A percentile compares a stretch with the other conserved stretches of the same genome.
Evolutionary conservation across 2,888 invertebrate genomes (phyloP).

Genomic region (Belgica antarctica): DNA sequence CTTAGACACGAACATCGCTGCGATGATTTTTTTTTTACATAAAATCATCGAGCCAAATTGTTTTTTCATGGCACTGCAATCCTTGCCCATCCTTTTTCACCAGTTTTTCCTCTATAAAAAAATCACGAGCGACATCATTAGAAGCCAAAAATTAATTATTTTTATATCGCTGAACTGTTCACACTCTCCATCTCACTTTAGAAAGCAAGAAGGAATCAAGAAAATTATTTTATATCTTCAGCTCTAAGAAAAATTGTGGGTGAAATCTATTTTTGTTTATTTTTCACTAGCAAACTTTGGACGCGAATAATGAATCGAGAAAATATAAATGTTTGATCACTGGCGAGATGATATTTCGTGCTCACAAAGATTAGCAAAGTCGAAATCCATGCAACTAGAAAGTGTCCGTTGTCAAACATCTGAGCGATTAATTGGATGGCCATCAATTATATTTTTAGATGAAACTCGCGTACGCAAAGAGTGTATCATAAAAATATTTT

Average conservation of each 20-base stretch:
- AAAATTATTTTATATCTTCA: constrained; percentile 18
- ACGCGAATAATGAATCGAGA: neutral
- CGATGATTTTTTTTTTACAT: neutral
- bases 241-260: constrained; percentile 35
- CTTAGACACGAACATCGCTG: neutral
- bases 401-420: constrained; percentile 3
- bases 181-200: too few relatives aligned
- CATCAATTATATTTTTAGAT: neutral
- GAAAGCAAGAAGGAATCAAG: neutral
- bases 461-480: neutral
- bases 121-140: too few relatives aligned
- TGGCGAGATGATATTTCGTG: neutral
- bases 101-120: too few relatives aligned
- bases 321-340: neutral
- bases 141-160: constrained; percentile 6
- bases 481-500: constrained; percentile 13
- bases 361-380: too few relatives aligned
- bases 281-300: neutral
- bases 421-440: neutral
- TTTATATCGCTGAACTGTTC: constrained; percentile 15
- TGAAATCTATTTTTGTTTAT: constrained; percentile 35
- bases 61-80: neutral
- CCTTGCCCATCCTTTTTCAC: too few relatives aligned
- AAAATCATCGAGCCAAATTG: too few relatives aligned
- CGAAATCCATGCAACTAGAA: neutral